phyloP scores from a whole-genome alignment of 2,113 vertebrate species.

The Paradisaea rubra region DNA sequence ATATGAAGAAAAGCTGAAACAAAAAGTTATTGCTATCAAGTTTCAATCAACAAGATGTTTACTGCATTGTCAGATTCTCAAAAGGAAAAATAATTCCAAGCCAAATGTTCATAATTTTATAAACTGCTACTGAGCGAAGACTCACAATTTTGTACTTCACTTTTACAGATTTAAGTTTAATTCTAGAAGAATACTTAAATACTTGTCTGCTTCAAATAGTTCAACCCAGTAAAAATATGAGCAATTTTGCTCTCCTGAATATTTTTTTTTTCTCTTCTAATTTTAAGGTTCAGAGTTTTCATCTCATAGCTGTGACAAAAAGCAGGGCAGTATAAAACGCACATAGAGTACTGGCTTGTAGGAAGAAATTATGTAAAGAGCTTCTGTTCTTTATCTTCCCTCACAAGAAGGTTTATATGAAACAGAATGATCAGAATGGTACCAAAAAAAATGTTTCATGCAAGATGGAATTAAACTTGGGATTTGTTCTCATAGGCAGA shows the following conservation, averaged over 20 bases:
- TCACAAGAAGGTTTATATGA: conserved; percentile 15
- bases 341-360: not conserved
- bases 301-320: not conserved
- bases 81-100: not conserved
- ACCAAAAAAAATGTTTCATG: not conserved
- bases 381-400: conserved; percentile 20
- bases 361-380: not conserved
- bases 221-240: not conserved
- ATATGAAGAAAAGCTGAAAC: not conserved
- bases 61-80: not conserved
- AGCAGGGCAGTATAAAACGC: not conserved
- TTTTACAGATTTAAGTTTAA: not conserved
- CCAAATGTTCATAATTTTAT: not conserved
- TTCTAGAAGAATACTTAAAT: not conserved
- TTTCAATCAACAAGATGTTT: not conserved
- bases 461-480: not conserved
- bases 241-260: not conserved
- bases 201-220: not conserved
- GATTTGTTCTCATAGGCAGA: not conserved
- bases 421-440: not conserved
- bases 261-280: not conserved
- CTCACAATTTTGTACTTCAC: not conserved
- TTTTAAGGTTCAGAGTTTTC: not conserved
- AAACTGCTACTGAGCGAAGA: not conserved
- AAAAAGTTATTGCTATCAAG: not conserved